Conservation (phyloP, 2,888 invertebrate species). For the Cephus runcator region DNA sequence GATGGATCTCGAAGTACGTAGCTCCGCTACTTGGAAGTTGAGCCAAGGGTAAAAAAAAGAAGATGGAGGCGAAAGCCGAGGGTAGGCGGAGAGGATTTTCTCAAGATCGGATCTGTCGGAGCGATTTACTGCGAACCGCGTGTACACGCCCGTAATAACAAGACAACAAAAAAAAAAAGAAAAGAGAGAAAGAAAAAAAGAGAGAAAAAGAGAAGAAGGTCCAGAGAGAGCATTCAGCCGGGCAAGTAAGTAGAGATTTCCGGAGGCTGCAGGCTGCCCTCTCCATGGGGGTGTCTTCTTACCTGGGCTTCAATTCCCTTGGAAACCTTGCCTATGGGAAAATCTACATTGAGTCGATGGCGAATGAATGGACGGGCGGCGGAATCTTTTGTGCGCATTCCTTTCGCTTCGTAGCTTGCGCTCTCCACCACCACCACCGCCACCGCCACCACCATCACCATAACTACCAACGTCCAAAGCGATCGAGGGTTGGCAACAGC, state of each 20-base stretch:
- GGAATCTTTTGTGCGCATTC: slow-evolving; percentile 61
- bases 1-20: not conserved
- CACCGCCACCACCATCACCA: not conserved
- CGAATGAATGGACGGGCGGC: slow-evolving; percentile 55
- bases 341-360: slow-evolving; percentile 53
- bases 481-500: not conserved
- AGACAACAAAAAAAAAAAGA: slow-evolving; percentile 8
- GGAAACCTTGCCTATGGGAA: slow-evolving; percentile 49
- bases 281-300: slow-evolving; percentile 59
- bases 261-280: slow-evolving; percentile 48
- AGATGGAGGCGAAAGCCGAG: not conserved
- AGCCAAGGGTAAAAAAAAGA: not conserved
- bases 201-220: slow-evolving; percentile 11
- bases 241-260: slow-evolving; percentile 63
- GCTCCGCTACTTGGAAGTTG: not conserved
- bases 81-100: slow-evolving; percentile 15
- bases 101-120: slow-evolving; percentile 49
- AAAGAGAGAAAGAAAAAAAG: not conserved
- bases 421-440: slow-evolving; percentile 2
- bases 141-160: slow-evolving; percentile 40
- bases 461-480: not conserved
- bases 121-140: slow-evolving; percentile 51
- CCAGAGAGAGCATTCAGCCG: slow-evolving; percentile 53
- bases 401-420: slow-evolving; percentile 36
- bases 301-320: slow-evolving; percentile 37